Evolutionary conservation across 2,113 vertebrate genomes (phyloP).

Genomic region (Dinomys branickii): DNA sequence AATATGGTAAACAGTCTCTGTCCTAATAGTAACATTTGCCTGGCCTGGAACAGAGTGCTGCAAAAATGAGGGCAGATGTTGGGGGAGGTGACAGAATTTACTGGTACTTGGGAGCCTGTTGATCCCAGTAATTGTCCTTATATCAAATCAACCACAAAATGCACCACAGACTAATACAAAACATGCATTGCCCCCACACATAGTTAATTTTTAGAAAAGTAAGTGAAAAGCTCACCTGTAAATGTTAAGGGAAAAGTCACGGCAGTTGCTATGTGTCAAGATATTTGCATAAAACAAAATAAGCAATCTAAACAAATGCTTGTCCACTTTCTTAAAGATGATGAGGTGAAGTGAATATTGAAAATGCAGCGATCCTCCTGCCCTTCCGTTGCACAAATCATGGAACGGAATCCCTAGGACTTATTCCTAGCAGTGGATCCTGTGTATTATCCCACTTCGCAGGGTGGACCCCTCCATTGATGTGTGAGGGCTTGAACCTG

Average conservation of each 20-base stretch:
- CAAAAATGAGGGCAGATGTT: neutral
- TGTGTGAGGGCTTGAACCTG: neutral
- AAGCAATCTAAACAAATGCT: neutral
- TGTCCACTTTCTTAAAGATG: neutral
- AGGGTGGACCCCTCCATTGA: neutral
- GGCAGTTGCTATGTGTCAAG: slow-evolving; percentile 35
- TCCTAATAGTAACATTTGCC: slow-evolving; percentile 25
- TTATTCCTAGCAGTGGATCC: neutral
- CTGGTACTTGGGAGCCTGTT: slow-evolving; percentile 25
- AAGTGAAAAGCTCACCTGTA: slow-evolving; percentile 33
- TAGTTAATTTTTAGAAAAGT: too few relatives aligned
- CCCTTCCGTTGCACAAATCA: neutral
- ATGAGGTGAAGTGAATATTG: neutral
- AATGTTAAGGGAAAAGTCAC: slow-evolving; percentile 29
- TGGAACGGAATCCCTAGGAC: neutral
- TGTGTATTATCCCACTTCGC: neutral
- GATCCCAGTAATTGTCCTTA: slow-evolving; percentile 31
- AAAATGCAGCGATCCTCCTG: neutral
- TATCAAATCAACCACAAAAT: slow-evolving; percentile 58
- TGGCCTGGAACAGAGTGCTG: neutral
- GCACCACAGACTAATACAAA: neutral
- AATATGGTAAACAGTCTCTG: slow-evolving; percentile 55
- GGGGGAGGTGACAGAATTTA: neutral
- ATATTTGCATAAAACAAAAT: slow-evolving; percentile 16
- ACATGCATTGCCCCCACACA: neutral